A percentile compares a stretch with the other conserved stretches of the same genome.
These are phyloP conservation scores for Pemphredon lugubris DNA, from an alignment of 2,888 invertebrate genomes.

Conservation along the genomic window DNA sequence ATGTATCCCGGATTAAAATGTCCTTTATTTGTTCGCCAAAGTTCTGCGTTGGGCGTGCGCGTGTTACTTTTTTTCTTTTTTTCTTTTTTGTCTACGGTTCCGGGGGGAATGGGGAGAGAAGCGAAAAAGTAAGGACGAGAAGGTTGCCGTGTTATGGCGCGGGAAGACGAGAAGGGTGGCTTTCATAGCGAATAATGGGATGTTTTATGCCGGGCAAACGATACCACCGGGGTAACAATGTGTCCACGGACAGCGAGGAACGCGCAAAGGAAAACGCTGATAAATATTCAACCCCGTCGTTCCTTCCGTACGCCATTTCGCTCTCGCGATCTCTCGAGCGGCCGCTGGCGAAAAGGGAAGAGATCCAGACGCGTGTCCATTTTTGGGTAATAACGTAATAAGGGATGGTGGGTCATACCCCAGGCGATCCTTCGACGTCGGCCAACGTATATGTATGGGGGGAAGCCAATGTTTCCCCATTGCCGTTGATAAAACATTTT, in stretches of 20 bases:
- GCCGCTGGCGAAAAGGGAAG: no score
- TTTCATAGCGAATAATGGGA: constrained; percentile 67
- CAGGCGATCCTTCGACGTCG: constrained; percentile 32
- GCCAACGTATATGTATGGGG: no score
- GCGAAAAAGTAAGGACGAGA: neutral
- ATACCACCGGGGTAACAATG: constrained; percentile 54
- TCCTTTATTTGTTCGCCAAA: no score
- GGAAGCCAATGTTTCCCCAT: no score
- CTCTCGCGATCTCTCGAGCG: constrained; percentile 35
- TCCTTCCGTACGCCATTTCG: constrained; percentile 33
- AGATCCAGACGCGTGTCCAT: constrained; percentile 1
- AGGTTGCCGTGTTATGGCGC: constrained; percentile 24
- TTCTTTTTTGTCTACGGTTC: no score
- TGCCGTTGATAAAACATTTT: no score
- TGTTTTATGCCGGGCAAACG: constrained; percentile 61
- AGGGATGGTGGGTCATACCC: constrained; percentile 45
- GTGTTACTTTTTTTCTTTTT: no score
- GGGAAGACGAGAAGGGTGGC: constrained; percentile 47
- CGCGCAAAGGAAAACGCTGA: constrained; percentile 44
- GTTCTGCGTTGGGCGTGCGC: no score
- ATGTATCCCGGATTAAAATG: no score
- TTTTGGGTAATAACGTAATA: constrained; percentile 15
- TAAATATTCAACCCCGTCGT: constrained; percentile 67
- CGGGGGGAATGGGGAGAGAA: neutral
- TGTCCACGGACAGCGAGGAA: constrained; percentile 26